Evolutionary conservation across 2,797 vertebrate species (phyloP).

Genomic region (Fundulus diaphanus): DNA sequence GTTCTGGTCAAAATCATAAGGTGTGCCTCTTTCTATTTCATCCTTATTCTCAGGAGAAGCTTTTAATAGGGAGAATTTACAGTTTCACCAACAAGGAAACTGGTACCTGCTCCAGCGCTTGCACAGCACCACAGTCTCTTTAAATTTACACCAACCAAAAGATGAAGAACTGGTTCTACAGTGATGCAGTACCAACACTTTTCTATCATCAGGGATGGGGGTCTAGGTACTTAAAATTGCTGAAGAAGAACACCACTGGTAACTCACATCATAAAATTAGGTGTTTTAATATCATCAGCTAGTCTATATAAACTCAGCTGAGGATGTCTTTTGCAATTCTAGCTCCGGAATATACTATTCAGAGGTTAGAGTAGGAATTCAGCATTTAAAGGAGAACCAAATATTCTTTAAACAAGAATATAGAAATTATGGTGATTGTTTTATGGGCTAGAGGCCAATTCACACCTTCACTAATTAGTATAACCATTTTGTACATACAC

Average conservation of each 20-base stretch:
- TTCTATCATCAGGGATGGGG: not conserved
- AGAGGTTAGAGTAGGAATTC: not conserved
- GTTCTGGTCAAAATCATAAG: slow-evolving; percentile 14
- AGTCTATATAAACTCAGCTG: not conserved
- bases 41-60: slow-evolving; percentile 9
- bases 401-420: not conserved
- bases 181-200: not conserved
- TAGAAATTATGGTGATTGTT: not conserved
- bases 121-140: not conserved
- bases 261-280: not conserved
- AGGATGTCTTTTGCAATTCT: not conserved
- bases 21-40: slow-evolving; percentile 9
- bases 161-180: not conserved
- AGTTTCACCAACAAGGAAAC: not conserved
- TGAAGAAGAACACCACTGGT: not conserved
- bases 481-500: no score
- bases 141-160: not conserved
- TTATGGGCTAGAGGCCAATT: not conserved
- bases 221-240: not conserved
- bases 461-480: no score
- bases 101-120: not conserved
- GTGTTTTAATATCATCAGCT: not conserved
- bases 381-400: not conserved
- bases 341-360: no score
- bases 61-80: slow-evolving; percentile 14